Evolutionary conservation across 2,797 vertebrate species (phyloP).

Genomic region (Triplophysa bombifrons): DNA sequence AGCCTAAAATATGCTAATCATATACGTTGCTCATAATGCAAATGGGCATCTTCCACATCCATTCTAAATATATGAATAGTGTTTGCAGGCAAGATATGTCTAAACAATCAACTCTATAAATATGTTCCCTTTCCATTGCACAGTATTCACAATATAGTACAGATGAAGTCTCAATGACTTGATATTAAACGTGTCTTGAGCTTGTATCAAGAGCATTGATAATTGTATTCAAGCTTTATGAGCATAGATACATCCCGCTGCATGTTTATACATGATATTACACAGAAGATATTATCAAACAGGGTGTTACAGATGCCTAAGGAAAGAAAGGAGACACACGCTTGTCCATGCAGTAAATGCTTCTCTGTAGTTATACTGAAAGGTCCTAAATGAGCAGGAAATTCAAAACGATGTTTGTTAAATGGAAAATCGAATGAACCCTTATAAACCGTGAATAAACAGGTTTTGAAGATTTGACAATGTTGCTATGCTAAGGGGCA

Average conservation of each 20-base stretch:
- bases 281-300: not conserved
- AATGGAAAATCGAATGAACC: slow-evolving; percentile 4
- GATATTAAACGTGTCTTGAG: slow-evolving; percentile 43
- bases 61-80: slow-evolving; percentile 26
- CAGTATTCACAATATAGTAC: slow-evolving; percentile 56
- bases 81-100: slow-evolving; percentile 58
- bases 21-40: slow-evolving; percentile 17
- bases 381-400: slow-evolving; percentile 7
- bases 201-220: slow-evolving; percentile 30
- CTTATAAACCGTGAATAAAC: slow-evolving; percentile 9
- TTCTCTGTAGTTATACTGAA: slow-evolving; percentile 22
- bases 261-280: slow-evolving; percentile 14
- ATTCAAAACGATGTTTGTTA: slow-evolving; percentile 21
- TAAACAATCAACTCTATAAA: slow-evolving; percentile 49
- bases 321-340: slow-evolving; percentile 5
- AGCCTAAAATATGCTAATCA: slow-evolving; percentile 51
- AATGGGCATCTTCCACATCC: slow-evolving; percentile 11
- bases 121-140: slow-evolving; percentile 40
- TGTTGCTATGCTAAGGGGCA: slow-evolving; percentile 3
- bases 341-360: slow-evolving; percentile 38
- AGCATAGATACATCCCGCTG: not conserved
- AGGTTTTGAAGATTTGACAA: not conserved
- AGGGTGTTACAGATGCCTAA: not conserved
- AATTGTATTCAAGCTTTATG: slow-evolving; percentile 18
- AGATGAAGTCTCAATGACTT: slow-evolving; percentile 51